These are phyloP conservation scores for Stomorhina lunata DNA, from an alignment of 2,888 invertebrate genomes.

Conservation along the genomic window DNA sequence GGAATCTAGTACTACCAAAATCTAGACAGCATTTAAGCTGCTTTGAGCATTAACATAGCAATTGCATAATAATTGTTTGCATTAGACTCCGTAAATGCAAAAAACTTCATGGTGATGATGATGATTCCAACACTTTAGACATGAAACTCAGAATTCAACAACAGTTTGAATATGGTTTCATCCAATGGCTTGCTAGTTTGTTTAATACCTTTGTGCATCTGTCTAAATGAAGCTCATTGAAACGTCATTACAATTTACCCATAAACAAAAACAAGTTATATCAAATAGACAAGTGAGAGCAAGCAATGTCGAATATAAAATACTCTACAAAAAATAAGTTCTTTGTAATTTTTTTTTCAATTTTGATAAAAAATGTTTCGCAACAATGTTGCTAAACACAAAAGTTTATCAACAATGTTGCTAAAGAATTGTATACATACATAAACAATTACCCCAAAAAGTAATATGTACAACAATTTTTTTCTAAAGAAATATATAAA, in stretches of 20 bases:
- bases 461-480: too few relatives aligned
- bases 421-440: too few relatives aligned
- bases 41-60: conserved; percentile 8
- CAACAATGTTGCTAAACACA: too few relatives aligned
- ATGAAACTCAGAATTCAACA: neutral
- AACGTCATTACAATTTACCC: conserved; percentile 50
- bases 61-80: conserved; percentile 48
- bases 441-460: too few relatives aligned
- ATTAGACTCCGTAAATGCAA: neutral
- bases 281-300: neutral
- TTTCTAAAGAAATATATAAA: too few relatives aligned
- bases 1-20: neutral
- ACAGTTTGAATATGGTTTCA: neutral
- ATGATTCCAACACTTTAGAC: conserved; percentile 6
- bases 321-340: neutral
- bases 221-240: conserved; percentile 39
- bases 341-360: too few relatives aligned
- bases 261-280: neutral
- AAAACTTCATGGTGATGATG: conserved; percentile 9
- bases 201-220: neutral
- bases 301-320: neutral
- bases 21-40: neutral
- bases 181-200: neutral
- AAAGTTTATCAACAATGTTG: too few relatives aligned
- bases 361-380: too few relatives aligned